Conservation (phyloP, 1,140 invertebrate genomes). For the Diorhabda carinulata region DNA sequence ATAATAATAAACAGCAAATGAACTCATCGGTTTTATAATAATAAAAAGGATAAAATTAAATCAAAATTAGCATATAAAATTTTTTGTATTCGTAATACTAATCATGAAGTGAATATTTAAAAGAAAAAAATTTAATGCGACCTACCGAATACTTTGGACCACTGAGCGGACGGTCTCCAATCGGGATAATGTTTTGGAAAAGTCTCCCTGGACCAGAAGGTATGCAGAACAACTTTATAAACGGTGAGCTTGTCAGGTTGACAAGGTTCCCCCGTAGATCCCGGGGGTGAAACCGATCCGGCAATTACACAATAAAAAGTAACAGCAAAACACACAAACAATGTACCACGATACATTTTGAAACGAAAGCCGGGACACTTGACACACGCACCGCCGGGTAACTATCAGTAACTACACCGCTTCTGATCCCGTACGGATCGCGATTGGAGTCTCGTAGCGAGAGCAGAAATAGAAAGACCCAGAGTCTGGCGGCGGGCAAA, state of each 20-base stretch:
- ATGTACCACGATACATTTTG: constrained; percentile 15
- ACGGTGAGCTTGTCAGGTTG: constrained; percentile 69
- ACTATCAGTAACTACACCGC: background rate
- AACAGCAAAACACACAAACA: constrained; percentile 31
- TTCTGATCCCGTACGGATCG: constrained; percentile 10
- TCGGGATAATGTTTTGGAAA: constrained; percentile 91
- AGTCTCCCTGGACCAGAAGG: constrained; percentile 82
- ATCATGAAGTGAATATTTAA: too few species aligned
- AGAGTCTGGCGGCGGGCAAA: constrained; percentile 14
- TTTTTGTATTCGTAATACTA: too few species aligned
- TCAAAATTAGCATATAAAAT: too few species aligned
- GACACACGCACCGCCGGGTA: constrained; percentile 1
- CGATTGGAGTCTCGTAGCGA: background rate
- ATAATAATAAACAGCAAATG: too few species aligned
- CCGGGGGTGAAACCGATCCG: constrained; percentile 18
- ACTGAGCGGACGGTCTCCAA: constrained; percentile 86
- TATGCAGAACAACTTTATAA: constrained; percentile 80
- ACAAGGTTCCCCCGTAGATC: constrained; percentile 35
- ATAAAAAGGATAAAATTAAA: too few species aligned
- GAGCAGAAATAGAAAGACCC: constrained; percentile 16
- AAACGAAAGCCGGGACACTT: background rate
- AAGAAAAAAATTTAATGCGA: background rate
- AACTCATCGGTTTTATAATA: too few species aligned
- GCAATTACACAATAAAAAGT: constrained; percentile 26
- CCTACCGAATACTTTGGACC: constrained; percentile 86